Base-by-base conservation (phyloP, 2,797 vertebrate species). In the Megaceryle alcyon region DNA sequence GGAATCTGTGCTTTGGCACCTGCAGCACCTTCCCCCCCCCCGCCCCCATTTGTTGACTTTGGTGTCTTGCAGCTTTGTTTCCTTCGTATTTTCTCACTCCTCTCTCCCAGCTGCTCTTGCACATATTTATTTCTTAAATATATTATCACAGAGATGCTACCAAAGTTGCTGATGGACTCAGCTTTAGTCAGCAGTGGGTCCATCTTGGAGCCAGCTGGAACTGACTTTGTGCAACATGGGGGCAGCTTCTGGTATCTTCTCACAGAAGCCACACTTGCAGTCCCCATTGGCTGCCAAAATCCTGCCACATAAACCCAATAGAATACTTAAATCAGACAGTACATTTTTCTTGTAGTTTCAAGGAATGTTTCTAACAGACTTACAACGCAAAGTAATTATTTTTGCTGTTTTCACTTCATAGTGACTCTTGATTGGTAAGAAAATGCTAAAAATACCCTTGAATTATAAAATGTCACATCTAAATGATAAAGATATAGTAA, bases 1-100 rank as follows among this genome's bases (percentile, higher is more conserved):
- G 9, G 46, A 44, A 13, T 19, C 13, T 31, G 28, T 41, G 18
- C 23, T 61, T 23, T 2, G 1, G 6, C 3, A 1, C 23, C 20
- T 41, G n/a, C 10, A 78, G 15, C 35, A 46, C 2, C 41, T 70
- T 70, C 5, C 7, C 72, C 5, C 19, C 1, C 25, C 53, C 5
- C 7, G 69, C 5, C 19, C 1, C 25, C 53, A 46, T 33, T 26
- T 12, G 23, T 35, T 70, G 41, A 29, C 29, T 12, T 23, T 28
- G 15, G 12, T 56, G 31, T 46, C 29, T 48, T 48, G 8, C 23
- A 25, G 7, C 14, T 16, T 3, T 39, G 23, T 10, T 64, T 18
- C 31, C 68, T 8, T 21, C 31, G 18, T 17, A 54, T 11, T 12
- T 48, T 56, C 39, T 78, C 20, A 48, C 4, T 20, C 12, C 22